phyloP scores from a whole-genome alignment of 2,888 invertebrate species.

The Apotomis betuletana region DNA sequence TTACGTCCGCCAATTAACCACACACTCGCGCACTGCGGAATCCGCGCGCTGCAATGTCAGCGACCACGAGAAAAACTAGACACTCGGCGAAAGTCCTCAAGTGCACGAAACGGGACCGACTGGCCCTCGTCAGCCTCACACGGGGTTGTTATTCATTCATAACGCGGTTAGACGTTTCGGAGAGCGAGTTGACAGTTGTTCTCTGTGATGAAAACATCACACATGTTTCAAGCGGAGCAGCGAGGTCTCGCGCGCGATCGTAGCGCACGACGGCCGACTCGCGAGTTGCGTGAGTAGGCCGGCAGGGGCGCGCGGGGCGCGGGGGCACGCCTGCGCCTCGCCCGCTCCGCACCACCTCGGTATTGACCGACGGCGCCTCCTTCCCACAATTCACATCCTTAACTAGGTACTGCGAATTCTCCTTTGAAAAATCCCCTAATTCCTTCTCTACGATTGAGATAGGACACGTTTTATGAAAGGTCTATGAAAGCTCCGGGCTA shows the following conservation, averaged over 20 bases:
- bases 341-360: conserved; percentile 79
- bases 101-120: conserved; percentile 50
- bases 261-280: conserved; percentile 78
- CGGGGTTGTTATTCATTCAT: conserved; percentile 66
- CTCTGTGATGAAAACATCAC: conserved; percentile 80
- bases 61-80: conserved; percentile 80
- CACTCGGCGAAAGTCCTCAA: conserved; percentile 71
- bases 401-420: conserved; percentile 79
- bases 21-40: conserved; percentile 83
- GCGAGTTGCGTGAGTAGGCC: conserved; percentile 79
- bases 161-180: conserved; percentile 54
- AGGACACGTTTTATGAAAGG: conserved; percentile 65
- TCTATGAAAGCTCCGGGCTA: conserved; percentile 54
- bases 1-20: conserved; percentile 78
- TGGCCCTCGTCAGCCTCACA: conserved; percentile 50
- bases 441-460: conserved; percentile 72
- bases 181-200: conserved; percentile 63
- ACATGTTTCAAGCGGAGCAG: conserved; percentile 72
- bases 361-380: conserved; percentile 83
- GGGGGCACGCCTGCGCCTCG: conserved; percentile 76
- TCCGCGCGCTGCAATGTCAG: conserved; percentile 82
- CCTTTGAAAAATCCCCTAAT: conserved; percentile 80
- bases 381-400: conserved; percentile 82
- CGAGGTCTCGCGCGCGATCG: conserved; percentile 75
- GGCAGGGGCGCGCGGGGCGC: conserved; percentile 54